Conservation (phyloP, 2,113 vertebrate genomes). For the Solea senegalensis region DNA sequence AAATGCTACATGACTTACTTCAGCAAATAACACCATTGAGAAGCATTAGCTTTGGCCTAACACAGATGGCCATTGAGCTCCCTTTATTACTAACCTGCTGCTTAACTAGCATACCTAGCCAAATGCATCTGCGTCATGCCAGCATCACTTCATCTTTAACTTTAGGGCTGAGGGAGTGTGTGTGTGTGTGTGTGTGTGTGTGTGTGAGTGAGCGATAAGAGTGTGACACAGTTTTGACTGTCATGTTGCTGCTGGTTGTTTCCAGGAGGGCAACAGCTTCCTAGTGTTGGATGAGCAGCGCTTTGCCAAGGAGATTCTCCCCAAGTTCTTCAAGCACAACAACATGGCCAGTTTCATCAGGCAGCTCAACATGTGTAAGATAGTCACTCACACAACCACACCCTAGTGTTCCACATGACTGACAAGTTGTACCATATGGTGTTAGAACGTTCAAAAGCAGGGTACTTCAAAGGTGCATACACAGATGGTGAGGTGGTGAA, state of each 20-base stretch:
- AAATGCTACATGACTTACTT: not conserved
- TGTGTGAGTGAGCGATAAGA: not conserved
- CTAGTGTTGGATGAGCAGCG: conserved; percentile 94
- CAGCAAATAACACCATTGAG: not conserved
- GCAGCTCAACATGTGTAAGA: conserved; percentile 98
- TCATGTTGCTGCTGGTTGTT: conserved; percentile 19
- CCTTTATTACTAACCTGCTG: not conserved
- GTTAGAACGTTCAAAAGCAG: too few relatives aligned
- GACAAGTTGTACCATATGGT: too few relatives aligned
- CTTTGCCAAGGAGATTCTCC: conserved; percentile 96
- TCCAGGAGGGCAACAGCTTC: conserved; percentile 95
- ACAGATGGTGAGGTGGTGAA: too few relatives aligned
- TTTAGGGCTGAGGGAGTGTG: too few relatives aligned
- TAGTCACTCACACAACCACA: not conserved
- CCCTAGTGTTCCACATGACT: too few relatives aligned
- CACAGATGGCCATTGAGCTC: not conserved
- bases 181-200: not conserved
- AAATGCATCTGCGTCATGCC: not conserved
- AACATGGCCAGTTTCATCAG: conserved; percentile 99
- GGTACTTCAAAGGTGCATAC: too few relatives aligned
- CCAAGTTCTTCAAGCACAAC: conserved; percentile 99
- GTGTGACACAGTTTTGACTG: not conserved
- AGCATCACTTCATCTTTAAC: not conserved
- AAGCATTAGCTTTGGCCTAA: not conserved
- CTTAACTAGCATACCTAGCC: not conserved